Base-by-base conservation (phyloP, 2,797 vertebrate species). In the Rallus crepitans region DNA sequence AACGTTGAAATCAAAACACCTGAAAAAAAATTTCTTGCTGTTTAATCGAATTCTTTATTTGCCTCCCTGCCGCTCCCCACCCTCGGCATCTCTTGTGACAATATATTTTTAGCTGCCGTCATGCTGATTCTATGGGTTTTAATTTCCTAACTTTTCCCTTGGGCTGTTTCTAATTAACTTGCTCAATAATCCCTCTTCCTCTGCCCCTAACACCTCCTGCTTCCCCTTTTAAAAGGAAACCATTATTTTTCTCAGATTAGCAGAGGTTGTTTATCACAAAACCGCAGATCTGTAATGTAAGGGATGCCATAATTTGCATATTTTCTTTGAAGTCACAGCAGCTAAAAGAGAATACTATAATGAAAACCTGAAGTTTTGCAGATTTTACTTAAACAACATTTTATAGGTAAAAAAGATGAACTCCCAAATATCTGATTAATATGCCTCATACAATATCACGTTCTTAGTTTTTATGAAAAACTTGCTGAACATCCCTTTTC, bases 111-210 rank as follows among this genome's bases (percentile, higher is more conserved):
- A 92, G 95, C 92, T 87, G 56, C 87, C 3, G 1, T 91, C 87
- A 75, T 65, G 92, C 93, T 89, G 95, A 91, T 94, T 96, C 84
- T 85, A 61, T 55, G 78, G 21, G 37, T 61, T 97, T 95, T 92
- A 91, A 96, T 97, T 96, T 96, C 93, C 93, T 95, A 96, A 94
- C 64, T 87, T 87, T 89, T 89, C 96, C 93, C 94, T 82, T 75
- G 92, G 60, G 93, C 40, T 97, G 84, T 31, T 87, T 94, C 65
- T 96, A 94, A 96, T 96, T 93, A 94, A 87, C 78, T 75, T 83
- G 40, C 61, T 77, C 45, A 92, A 78, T 94, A 93, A 85, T 89
- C 71, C 31, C 37, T 94, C 72, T 92, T 89, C 84, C 89, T 89
- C 71, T 60, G 73, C n/a, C 45, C 31, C 40, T 64, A 70, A 70